Evolutionary conservation across 2,888 invertebrate species (phyloP), one percentile per base, ranked within the genome.

Genomic region (Pyrrhia umbra): DNA sequence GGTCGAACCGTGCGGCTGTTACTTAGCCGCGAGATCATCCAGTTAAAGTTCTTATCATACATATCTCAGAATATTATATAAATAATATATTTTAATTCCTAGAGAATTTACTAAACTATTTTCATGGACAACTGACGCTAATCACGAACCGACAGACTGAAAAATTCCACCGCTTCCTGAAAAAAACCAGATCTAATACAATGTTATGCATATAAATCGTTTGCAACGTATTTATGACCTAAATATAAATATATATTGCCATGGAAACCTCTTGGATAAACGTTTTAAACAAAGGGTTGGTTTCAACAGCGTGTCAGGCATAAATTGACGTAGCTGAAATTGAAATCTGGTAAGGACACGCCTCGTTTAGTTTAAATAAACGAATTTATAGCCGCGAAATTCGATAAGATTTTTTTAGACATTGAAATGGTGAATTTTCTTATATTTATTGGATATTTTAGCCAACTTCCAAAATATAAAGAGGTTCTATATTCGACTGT

Each of bases 301-400:
- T 21, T 43, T 45, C 13, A 40, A 40, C 49, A 57, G 27, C 49
- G 21, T 46, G 9, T 23, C 18, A n/a, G 47, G 13, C 10, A 40
- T 27, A 47, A 34, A 34, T 34, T 43, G 56, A 49, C 34, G 23
- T 43, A 25, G 39, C 43, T 34, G 30, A 25, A 64, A 54, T 65
- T 45, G 16, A 18, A 54, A 45, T 49, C 66, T 69, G 52, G 30
- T 49, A 1, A 6, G 21, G 57, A 50, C 66, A 43, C n/a, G 18
- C 20, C 50, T 69, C 5, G 45, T 55, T 56, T 20, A 21, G 16
- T 39, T 21, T 16, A 27, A 37, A 45, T 30, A 20, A 40, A 27
- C 2, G 23, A 46, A 34, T 58, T 68, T 9, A 42, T 37, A 8
- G 49, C 13, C 15, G 9, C 13, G 2, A 42, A 34, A 40, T 6